Base-by-base conservation (phyloP, 2,888 invertebrate genomes). In the Atrina japonica region DNA sequence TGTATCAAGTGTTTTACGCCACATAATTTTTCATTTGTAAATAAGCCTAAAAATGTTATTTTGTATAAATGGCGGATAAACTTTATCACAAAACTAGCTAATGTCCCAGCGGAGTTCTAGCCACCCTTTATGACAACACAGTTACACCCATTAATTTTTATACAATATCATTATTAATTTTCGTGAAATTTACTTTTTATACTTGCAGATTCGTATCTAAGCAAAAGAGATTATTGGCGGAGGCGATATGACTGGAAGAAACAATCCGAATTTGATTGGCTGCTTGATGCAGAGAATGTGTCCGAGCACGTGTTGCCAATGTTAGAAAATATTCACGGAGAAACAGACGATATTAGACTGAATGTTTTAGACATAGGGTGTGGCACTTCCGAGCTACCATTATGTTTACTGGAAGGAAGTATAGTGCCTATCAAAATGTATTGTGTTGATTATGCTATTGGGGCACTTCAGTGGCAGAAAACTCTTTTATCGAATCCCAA, bases 301-400 rank as follows among this genome's bases (percentile, higher is more conserved):
- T 49, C 64, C 7, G 16, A 60, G 35, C 25, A 66, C 18, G 43
- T 72, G 9, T 35, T 67, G 35, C 45, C 63, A 21, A 52, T 40
- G 47, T 14, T 66, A 14, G 30, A 52, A 25, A 49, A 9, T 0
- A 29, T 55, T 29, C 23, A 21, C 9, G 30, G 30, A 41, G 30
- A 30, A 14, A 50, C 18, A 14, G 21, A 16, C 3, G 27, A 40
- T 6, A 18, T 49, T 6, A 21, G 25, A 16, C 25, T 75, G 14
- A 61, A 69, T 55, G 21, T 73, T 29, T 27, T 75, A 27, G 75
- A 75, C 35, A 21, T 75, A 3, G 75, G 75, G 5, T 70, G 66
- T 59, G 75, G 75, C 43, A 73, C 61, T 3, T 75, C 75, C 29
- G 29, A 35, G 25, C 53, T 75, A 7, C 45, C 70, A 3, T 58